A percentile compares a stretch with the other conserved stretches of the same genome.
phyloP scores from a whole-genome alignment of 2,888 invertebrate species.

The Himalopsyche japonica region DNA sequence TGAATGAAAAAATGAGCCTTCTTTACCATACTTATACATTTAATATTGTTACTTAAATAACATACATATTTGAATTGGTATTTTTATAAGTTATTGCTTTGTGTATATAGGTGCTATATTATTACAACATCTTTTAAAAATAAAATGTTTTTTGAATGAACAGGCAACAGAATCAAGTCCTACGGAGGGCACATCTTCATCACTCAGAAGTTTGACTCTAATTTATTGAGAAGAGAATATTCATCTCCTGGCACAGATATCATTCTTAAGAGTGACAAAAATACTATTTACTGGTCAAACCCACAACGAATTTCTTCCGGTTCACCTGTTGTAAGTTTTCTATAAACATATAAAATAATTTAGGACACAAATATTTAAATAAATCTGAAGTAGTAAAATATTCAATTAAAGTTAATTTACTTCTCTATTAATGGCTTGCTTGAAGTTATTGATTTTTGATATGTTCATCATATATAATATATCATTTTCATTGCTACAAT shows the following conservation, averaged over 20 bases:
- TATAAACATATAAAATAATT: neutral
- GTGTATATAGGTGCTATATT: neutral
- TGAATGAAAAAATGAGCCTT: neutral
- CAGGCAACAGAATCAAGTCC: conserved; percentile 77
- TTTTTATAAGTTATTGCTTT: neutral
- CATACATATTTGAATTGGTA: neutral
- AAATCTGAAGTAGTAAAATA: neutral
- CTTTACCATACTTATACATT: neutral
- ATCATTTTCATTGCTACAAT: too few relatives aligned
- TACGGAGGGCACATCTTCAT: conserved; percentile 84
- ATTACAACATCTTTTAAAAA: neutral
- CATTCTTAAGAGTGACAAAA: conserved; percentile 77
- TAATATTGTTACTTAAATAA: neutral
- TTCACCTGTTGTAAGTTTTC: conserved; percentile 63
- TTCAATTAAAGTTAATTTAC: neutral
- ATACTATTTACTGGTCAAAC: conserved; percentile 77
- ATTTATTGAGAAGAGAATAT: conserved; percentile 49
- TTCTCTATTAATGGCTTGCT: neutral
- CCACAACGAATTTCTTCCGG: conserved; percentile 61
- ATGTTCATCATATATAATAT: too few relatives aligned
- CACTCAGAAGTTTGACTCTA: conserved; percentile 70
- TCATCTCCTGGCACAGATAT: conserved; percentile 76
- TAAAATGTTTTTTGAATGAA: conserved; percentile 39
- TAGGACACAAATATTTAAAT: too few relatives aligned
- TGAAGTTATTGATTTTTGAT: neutral